These are phyloP conservation scores for roundworm (Caenorhabditis elegans) DNA, from an alignment of 1,140 invertebrate genomes.

Conservation along the genomic window DNA sequence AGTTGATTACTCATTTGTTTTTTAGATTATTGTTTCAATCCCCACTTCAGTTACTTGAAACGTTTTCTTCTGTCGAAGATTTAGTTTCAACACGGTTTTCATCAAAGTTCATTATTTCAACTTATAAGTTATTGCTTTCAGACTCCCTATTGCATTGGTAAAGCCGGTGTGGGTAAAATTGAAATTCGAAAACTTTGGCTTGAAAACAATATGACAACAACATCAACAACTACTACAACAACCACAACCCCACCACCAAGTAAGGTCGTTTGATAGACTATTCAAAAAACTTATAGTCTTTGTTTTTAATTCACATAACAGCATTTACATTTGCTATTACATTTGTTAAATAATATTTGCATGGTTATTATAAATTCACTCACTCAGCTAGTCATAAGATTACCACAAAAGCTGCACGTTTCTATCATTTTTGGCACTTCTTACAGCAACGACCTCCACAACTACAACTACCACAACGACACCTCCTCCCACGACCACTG, in stretches of 20 bases:
- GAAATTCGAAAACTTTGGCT: constrained; percentile 40
- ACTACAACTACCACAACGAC: constrained; percentile 30
- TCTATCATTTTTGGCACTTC: neutral
- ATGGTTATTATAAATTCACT: no score
- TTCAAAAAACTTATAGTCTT: no score
- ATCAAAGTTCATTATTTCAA: no score
- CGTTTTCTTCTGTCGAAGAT: neutral
- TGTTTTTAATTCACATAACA: neutral
- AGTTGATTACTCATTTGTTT: neutral
- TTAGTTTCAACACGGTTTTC: neutral
- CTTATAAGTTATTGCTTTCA: neutral
- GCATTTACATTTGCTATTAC: neutral
- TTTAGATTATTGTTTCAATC: neutral
- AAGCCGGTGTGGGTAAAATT: neutral
- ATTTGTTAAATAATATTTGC: no score
- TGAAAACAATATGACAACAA: constrained; percentile 23
- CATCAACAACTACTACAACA: constrained; percentile 6
- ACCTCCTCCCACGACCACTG: neutral
- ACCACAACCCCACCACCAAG: constrained; percentile 14
- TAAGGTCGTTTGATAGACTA: no score
- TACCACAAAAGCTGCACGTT: neutral
- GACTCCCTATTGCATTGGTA: constrained; percentile 39
- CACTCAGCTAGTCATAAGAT: no score
- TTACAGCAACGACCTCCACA: neutral
- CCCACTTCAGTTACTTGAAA: constrained; percentile 3